Evolutionary conservation across 2,888 invertebrate genomes (phyloP).

Genomic region (Ceramica pisi): DNA sequence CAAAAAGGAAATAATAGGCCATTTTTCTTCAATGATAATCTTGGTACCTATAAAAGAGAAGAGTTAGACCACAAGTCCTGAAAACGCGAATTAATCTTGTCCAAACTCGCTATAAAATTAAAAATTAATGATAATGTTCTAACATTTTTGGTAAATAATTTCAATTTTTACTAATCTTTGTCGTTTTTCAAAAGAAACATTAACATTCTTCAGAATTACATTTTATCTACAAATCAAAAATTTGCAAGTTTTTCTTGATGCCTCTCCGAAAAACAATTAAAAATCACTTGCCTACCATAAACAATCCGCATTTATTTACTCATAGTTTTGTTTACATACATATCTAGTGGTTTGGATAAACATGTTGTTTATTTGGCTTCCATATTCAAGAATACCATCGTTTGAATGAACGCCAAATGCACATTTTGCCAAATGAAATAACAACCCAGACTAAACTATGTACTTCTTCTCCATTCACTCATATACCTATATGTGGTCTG

Average conservation of each 20-base stretch:
- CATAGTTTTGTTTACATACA: constrained; percentile 55
- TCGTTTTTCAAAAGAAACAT: no score
- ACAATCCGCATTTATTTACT: constrained; percentile 33
- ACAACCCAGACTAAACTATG: constrained; percentile 82
- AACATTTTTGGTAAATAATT: not conserved
- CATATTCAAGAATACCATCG: constrained; percentile 74
- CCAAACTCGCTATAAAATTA: not conserved
- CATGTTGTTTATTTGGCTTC: constrained; percentile 79
- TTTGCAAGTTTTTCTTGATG: not conserved
- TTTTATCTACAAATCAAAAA: no score
- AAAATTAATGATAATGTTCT: not conserved
- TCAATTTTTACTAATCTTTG: not conserved
- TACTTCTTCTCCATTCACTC: constrained; percentile 68
- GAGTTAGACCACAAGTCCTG: not conserved
- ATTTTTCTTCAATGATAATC: not conserved
- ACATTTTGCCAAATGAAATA: constrained; percentile 86
- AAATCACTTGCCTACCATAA: constrained; percentile 24
- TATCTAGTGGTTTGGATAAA: constrained; percentile 66
- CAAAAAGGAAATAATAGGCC: not conserved
- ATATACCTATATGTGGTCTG: constrained; percentile 58
- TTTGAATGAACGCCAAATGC: constrained; percentile 87
- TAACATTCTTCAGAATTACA: no score
- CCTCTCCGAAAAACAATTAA: constrained; percentile 13
- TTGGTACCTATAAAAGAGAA: not conserved
- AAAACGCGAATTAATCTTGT: not conserved